phyloP scores from a whole-genome alignment of 2,888 invertebrate genomes.

The Mimachlamys varia region DNA sequence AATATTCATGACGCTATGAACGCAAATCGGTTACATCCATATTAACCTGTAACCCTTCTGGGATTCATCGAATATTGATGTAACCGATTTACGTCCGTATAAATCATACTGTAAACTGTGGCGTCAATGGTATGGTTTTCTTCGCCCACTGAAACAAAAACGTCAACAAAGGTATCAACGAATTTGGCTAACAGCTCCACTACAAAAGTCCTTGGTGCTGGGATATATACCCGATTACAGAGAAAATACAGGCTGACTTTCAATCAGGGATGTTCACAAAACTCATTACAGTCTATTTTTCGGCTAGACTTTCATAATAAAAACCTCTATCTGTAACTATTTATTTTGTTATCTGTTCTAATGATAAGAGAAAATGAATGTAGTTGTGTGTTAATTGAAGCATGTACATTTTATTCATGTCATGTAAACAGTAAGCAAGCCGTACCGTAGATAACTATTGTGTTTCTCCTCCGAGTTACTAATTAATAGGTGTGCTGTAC shows the following conservation, averaged over 20 bases:
- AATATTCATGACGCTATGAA: too few relatives aligned
- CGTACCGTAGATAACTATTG: not conserved
- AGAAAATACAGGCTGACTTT: too few relatives aligned
- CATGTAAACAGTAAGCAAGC: not conserved
- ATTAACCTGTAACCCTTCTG: too few relatives aligned
- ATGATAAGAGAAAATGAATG: not conserved
- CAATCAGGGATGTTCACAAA: not conserved
- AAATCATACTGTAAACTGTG: too few relatives aligned
- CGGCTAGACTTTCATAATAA: not conserved
- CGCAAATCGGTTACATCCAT: too few relatives aligned
- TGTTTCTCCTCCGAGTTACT: not conserved
- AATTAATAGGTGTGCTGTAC: not conserved
- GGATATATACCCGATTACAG: not conserved
- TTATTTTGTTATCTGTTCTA: not conserved
- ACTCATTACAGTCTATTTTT: not conserved
- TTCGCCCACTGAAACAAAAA: too few relatives aligned
- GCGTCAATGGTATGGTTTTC: too few relatives aligned
- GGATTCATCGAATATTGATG: too few relatives aligned
- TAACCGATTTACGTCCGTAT: too few relatives aligned
- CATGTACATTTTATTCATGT: not conserved
- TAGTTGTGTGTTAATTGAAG: not conserved
- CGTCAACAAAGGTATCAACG: too few relatives aligned
- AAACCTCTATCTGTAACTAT: not conserved
- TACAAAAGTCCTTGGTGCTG: not conserved
- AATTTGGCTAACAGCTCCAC: too few relatives aligned